Evolutionary conservation across 1,140 invertebrate species (phyloP), one percentile per base, ranked within the genome.

Genomic region (Drosophila kepulauana): DNA sequence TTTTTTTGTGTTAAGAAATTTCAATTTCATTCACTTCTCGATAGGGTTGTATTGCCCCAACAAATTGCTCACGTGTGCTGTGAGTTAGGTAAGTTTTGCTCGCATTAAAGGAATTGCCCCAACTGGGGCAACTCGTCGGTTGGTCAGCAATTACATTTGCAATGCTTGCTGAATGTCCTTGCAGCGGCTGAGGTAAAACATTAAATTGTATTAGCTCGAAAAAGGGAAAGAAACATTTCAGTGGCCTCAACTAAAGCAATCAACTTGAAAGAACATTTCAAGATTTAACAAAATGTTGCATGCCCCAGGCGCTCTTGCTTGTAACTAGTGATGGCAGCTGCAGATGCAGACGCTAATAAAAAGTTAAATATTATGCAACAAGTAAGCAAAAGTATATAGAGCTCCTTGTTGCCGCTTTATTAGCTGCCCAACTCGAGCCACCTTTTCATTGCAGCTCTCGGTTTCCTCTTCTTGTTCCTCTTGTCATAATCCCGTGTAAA

Each of bases 301-400:
- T 30, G 20, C 48, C 35, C 28, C 48, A 33, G n/a, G n/a, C n/a
- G 15, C 15, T 13, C 11, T 63, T 64, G 46, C 13, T 63, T 5
- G 1, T 5, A 43, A 2, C 41, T 13, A 38, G 35, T 38, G 2
- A 8, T 38, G 35, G 7, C 62, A 61, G 56, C 43, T 35, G 59
- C 64, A 58, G 69, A 57, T 62, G 66, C 48, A 75, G 20, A 25
- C 38, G 78, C 82, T 88, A 87, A 88, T 87, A 87, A 87, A 86
- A 89, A 73, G 70, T 78, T 81, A 88, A 84, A 88, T 88, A 85
- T 88, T 89, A 88, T 89, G 85, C 84, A 88, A 88, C 84, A 88
- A 89, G 85, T 88, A 88, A 89, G 80, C 64, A 79, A 52, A 46
- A 78, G 64, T 59, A 73, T 52, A 67, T 20, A 41, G 35, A 65